Percentiles rank a stretch among this genome's conserved stretches.
Conservation (phyloP, 2,888 invertebrate genomes). For the Phlogophora meticulosa region DNA sequence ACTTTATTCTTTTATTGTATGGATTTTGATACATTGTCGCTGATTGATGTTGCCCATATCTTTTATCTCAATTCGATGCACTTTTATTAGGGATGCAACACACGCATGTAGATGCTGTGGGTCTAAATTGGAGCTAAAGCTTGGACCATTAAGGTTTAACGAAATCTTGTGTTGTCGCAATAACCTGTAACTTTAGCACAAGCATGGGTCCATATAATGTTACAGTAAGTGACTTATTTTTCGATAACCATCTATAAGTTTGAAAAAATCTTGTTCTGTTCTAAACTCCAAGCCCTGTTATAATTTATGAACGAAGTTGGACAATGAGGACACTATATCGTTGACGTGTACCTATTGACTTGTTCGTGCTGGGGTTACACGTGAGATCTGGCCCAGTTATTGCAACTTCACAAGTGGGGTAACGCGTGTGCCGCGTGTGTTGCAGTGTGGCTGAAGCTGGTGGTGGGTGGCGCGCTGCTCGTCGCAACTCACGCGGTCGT, state of each 20-base stretch:
- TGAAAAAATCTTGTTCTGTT: not conserved
- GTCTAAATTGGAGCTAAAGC: not conserved
- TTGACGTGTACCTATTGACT: not conserved
- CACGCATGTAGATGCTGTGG: slow-evolving; percentile 13
- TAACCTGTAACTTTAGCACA: slow-evolving; percentile 24
- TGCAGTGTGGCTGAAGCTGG: slow-evolving; percentile 97
- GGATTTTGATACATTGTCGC: not conserved
- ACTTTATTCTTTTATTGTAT: slow-evolving; percentile 5
- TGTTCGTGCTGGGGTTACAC: slow-evolving; percentile 26
- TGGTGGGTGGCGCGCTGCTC: slow-evolving; percentile 96
- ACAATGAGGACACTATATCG: not conserved
- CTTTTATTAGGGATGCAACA: slow-evolving; percentile 30
- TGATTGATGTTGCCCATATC: not conserved
- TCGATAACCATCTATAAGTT: too few relatives aligned
- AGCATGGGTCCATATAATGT: not conserved
- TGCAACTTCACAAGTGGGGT: slow-evolving; percentile 33
- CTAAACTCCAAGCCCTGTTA: not conserved
- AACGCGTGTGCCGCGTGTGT: slow-evolving; percentile 86
- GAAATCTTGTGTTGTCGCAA: slow-evolving; percentile 14
- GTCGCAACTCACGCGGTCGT: slow-evolving; percentile 96
- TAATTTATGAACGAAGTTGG: not conserved
- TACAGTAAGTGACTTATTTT: too few relatives aligned
- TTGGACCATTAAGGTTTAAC: not conserved
- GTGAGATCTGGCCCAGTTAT: not conserved
- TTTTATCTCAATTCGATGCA: not conserved